A percentile compares a stretch with the other conserved stretches of the same genome.
Evolutionary conservation across 2,797 vertebrate species (phyloP).

Genomic region (Hylomyscus alleni): DNA sequence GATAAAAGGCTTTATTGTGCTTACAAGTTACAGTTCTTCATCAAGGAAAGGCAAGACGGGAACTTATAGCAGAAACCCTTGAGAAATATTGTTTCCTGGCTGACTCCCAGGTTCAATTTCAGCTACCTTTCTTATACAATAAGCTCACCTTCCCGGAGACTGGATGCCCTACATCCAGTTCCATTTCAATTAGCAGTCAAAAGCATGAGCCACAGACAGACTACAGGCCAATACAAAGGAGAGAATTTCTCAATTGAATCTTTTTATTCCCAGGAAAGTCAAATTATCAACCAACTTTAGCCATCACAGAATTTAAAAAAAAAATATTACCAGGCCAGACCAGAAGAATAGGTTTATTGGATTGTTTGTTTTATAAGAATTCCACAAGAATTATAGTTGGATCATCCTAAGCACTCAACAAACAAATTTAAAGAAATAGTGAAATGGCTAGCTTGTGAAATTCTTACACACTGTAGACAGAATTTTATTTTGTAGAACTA

Average conservation of each 20-base stretch:
- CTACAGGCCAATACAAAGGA: not conserved
- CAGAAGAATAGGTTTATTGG: not conserved
- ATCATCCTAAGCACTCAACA: not conserved
- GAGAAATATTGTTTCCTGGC: not conserved
- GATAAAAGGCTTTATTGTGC: not conserved
- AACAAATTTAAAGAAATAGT: slow-evolving; percentile 5
- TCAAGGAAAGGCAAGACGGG: not conserved
- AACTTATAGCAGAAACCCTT: not conserved
- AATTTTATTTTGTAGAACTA: not conserved
- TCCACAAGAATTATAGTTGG: not conserved
- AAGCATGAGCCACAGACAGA: too few species aligned
- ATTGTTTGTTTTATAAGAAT: not conserved
- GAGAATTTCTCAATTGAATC: too few species aligned
- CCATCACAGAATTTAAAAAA: not conserved
- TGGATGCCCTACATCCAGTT: too few species aligned
- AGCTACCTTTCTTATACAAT: not conserved
- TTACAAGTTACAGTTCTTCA: not conserved
- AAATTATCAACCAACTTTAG: not conserved
- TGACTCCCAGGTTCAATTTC: not conserved
- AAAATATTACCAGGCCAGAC: not conserved
- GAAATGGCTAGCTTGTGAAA: not conserved
- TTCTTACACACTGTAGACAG: not conserved
- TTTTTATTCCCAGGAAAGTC: not conserved
- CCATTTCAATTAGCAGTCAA: not conserved
- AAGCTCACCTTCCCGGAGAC: too few species aligned